A percentile compares a stretch with the other conserved stretches of the same genome.
These are phyloP conservation scores for Echinops telfairi DNA, from an alignment of 2,113 vertebrate species.

Conservation along the genomic window DNA sequence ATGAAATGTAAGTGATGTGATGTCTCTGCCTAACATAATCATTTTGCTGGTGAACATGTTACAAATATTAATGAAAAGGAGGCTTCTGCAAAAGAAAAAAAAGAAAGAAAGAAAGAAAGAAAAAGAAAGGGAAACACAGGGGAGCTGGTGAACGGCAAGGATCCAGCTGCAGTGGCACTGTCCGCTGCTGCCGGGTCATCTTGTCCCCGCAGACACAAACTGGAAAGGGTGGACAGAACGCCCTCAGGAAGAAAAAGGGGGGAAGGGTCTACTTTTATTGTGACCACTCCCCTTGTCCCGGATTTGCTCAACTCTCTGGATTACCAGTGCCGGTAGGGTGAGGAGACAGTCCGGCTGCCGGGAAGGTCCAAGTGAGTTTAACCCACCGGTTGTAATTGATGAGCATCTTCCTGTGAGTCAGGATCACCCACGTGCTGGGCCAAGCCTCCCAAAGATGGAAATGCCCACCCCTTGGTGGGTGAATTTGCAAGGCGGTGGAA, in stretches of 20 bases:
- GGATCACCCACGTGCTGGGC: neutral
- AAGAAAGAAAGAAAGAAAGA: too few relatives aligned
- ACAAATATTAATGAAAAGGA: conserved; percentile 87
- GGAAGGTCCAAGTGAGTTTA: too few relatives aligned
- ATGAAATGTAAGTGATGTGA: conserved; percentile 94
- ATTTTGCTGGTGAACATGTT: conserved; percentile 89
- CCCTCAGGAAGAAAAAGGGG: neutral
- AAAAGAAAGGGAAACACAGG: neutral
- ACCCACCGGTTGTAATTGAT: neutral
- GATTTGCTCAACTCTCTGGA: neutral
- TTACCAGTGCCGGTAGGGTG: neutral
- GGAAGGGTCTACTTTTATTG: neutral
- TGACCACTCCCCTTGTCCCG: neutral
- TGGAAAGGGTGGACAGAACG: conserved; percentile 40
- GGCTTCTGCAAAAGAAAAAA: conserved; percentile 64
- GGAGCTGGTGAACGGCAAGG: conserved; percentile 70
- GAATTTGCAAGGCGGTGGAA: conserved; percentile 7
- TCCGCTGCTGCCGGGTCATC: neutral
- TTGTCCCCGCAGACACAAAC: neutral
- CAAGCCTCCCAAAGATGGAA: neutral
- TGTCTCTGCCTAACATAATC: conserved; percentile 91
- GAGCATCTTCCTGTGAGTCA: neutral
- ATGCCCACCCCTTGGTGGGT: neutral
- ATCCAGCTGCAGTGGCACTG: conserved; percentile 55
- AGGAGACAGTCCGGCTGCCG: too few relatives aligned